Base-by-base conservation (phyloP, 92 coral and sea anemone species). In the Actinostola sp. region DNA sequence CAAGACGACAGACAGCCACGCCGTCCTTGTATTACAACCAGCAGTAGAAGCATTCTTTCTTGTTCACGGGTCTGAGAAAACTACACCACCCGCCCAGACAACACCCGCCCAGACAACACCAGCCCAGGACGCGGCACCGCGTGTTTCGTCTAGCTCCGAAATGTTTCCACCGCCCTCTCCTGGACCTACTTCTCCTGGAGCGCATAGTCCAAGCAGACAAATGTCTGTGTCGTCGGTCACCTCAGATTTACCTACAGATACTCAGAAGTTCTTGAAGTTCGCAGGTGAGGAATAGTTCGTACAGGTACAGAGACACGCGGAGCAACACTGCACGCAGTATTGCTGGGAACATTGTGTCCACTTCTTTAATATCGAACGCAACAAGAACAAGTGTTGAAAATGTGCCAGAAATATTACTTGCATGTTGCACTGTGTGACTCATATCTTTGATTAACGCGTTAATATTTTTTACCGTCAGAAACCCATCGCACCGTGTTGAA, bases 31-130 rank as follows among this genome's bases (percentile, higher is more conserved):
- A 21, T 82, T 94, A 5, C 98, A 94, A 54, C 97, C 98, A 28
- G 98, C 98, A 6, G 98, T 94, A 21, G 98, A 94, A 77, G 97
- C 98, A 10, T 94, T 94, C 79, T 94, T 94, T 74, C 89, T 94
- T 27, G 98, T 94, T 1, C 98, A 94, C 45, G 98, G 98, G 13
- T 92, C 95, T 6, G 98, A 94, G 66, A 92, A 83, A 63, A 78
- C 73, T 28, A 82, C 71, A 14, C 79, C 60, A 19, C 61, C 49
- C 27, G 52, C 87, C 15, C 61, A 68, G 13, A 23, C 89, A 9
- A 15, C 85, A 15, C 34, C 85, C 28, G 2, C 83, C 14, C 86
- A 61, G 27, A 78, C 73, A 42, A n/a, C n/a, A n/a, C n/a, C n/a
- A n/a, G n/a, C n/a, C n/a, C n/a, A n/a, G n/a, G n/a, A n/a, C n/a